A percentile compares a stretch with the other conserved stretches of the same genome.
These are phyloP conservation scores for Numida meleagris DNA, from an alignment of 2,113 vertebrate genomes.

Conservation along the genomic window DNA sequence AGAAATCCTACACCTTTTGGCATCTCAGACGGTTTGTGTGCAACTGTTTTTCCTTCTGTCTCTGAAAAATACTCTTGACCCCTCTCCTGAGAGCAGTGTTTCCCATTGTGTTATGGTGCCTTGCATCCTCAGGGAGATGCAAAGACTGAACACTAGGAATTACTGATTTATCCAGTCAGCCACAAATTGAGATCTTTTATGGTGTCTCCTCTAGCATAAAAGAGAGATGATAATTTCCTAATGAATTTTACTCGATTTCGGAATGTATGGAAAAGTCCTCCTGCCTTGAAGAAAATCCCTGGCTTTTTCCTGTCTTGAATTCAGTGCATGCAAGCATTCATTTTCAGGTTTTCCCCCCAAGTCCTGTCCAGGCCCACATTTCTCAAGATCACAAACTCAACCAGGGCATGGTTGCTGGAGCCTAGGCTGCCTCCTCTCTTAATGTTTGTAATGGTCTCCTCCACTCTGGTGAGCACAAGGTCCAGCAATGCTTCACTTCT, in stretches of 20 bases:
- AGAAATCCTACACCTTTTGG: neutral
- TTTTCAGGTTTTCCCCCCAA: neutral
- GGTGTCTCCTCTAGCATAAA: neutral
- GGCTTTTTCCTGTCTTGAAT: neutral
- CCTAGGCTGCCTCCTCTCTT: too few species aligned
- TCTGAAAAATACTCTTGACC: neutral
- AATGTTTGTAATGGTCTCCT: too few species aligned
- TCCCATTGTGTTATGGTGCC: fast-evolving
- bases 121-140: neutral
- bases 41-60: neutral
- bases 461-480: too few species aligned
- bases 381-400: too few species aligned
- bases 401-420: too few species aligned
- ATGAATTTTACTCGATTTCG: neutral
- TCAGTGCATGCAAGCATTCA: neutral
- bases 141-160: neutral
- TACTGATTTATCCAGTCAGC: neutral
- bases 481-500: too few species aligned
- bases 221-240: neutral
- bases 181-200: neutral
- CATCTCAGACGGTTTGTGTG: neutral
- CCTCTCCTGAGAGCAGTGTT: neutral
- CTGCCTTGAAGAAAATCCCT: neutral
- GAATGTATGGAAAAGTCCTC: neutral
- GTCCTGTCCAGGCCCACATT: neutral